These are phyloP conservation scores for Brachyopa scutellaris DNA, from an alignment of 2,888 invertebrate genomes.

Conservation along the genomic window DNA sequence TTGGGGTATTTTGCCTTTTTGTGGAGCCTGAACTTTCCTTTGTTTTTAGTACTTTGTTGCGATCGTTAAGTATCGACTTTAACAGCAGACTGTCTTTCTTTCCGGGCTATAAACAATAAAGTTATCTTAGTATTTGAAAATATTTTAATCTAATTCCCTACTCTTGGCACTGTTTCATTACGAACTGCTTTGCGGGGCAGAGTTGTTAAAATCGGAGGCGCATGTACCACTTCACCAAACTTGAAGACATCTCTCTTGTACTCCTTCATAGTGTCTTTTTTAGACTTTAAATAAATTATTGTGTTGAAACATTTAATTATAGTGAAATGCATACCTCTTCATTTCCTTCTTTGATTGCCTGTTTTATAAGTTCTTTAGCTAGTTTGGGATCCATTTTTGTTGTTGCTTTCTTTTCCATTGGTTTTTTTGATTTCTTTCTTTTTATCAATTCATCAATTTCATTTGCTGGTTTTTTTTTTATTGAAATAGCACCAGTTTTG, in stretches of 20 bases:
- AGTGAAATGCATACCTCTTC: constrained; percentile 73
- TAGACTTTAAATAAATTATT: constrained; percentile 50
- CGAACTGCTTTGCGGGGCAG: constrained; percentile 83
- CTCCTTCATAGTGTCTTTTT: constrained; percentile 78
- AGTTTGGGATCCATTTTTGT: constrained; percentile 76
- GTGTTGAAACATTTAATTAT: background rate
- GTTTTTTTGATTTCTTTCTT: constrained; percentile 74
- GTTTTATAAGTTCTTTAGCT: constrained; percentile 78
- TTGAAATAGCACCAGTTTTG: constrained; percentile 82
- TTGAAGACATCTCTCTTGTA: constrained; percentile 85
- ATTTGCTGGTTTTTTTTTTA: constrained; percentile 83
- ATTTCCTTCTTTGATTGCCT: constrained; percentile 78
- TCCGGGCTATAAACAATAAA: constrained; percentile 84
- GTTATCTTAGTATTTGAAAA: background rate
- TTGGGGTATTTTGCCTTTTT: constrained; percentile 25
- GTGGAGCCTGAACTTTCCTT: background rate
- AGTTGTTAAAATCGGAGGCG: constrained; percentile 86
- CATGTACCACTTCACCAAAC: constrained; percentile 90
- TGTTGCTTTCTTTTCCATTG: constrained; percentile 13
- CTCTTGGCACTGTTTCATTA: constrained; percentile 81
- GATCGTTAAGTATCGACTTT: constrained; percentile 82
- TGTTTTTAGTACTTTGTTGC: background rate
- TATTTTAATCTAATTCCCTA: constrained; percentile 74
- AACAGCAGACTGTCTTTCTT: constrained; percentile 85
- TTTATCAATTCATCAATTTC: constrained; percentile 83